Evolutionary conservation across 1,140 invertebrate species (phyloP).

Genomic region (Trichomalopsis sarcophagae): DNA sequence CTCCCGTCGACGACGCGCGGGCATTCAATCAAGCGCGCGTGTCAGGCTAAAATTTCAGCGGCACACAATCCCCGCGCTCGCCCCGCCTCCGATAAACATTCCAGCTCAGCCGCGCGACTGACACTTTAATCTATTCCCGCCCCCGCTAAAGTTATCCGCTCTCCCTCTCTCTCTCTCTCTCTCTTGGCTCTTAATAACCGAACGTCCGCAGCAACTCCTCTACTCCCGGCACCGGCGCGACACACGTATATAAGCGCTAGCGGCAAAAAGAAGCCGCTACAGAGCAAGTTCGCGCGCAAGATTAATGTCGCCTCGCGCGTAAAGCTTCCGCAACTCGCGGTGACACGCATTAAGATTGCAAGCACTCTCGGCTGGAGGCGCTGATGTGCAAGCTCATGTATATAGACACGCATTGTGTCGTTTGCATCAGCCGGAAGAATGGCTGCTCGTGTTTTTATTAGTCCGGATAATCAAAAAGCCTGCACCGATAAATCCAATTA

Average conservation of each 20-base stretch:
- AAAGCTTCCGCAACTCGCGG: conserved; percentile 50
- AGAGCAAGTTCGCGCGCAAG: too few species aligned
- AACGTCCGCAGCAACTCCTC: neutral
- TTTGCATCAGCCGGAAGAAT: neutral
- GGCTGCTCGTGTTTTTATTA: neutral
- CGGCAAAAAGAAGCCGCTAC: neutral
- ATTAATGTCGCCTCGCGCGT: neutral
- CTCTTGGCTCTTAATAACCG: neutral
- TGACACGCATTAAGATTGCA: conserved; percentile 48
- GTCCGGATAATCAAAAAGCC: too few species aligned
- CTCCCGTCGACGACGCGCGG: too few species aligned
- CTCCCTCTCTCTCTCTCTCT: too few species aligned
- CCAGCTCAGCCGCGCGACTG: neutral
- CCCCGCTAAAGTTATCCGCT: neutral
- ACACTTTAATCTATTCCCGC: conserved; percentile 21
- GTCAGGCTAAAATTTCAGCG: neutral
- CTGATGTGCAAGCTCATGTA: neutral
- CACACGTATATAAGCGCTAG: too few species aligned
- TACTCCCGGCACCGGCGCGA: too few species aligned
- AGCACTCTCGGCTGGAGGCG: neutral
- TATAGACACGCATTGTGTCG: neutral
- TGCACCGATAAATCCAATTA: too few species aligned
- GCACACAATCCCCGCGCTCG: too few species aligned
- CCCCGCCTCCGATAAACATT: neutral
- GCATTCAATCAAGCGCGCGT: neutral